phyloP scores from a whole-genome alignment of 2,888 invertebrate genomes.

The Drosophila tripunctata region DNA sequence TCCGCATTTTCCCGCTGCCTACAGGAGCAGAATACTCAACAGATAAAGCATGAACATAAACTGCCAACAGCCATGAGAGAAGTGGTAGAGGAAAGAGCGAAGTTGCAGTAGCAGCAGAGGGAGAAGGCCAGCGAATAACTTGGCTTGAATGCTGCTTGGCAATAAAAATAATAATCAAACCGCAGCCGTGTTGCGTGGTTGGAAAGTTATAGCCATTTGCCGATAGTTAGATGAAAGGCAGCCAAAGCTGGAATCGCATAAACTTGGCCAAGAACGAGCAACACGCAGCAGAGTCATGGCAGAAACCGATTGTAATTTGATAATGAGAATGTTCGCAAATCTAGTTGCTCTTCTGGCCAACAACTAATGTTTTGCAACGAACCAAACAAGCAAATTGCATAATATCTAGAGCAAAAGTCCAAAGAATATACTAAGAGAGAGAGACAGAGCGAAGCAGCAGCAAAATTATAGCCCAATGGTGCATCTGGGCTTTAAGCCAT shows the following conservation, averaged over 20 bases:
- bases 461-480: constrained; percentile 14
- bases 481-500: constrained; percentile 12
- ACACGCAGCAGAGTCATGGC: constrained; percentile 6
- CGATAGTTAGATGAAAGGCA: constrained; percentile 67
- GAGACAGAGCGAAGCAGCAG: not conserved
- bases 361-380: constrained; percentile 2
- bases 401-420: constrained; percentile 47
- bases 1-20: constrained; percentile 62
- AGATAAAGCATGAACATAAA: constrained; percentile 61
- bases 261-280: constrained; percentile 23
- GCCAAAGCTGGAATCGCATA: constrained; percentile 42
- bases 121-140: constrained; percentile 16
- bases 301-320: constrained; percentile 66
- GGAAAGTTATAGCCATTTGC: constrained; percentile 70
- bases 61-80: constrained; percentile 41
- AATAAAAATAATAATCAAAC: constrained; percentile 74
- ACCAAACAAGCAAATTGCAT: constrained; percentile 37
- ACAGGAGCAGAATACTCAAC: constrained; percentile 50
- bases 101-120: constrained; percentile 5
- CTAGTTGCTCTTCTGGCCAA: constrained; percentile 13
- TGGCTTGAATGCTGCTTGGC: constrained; percentile 18
- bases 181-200: constrained; percentile 61
- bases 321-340: constrained; percentile 58
- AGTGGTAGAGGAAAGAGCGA: not conserved
- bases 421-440: not conserved